Evolutionary conservation across 1,140 invertebrate genomes (phyloP).

Genomic region (Bicyclus anynana): DNA sequence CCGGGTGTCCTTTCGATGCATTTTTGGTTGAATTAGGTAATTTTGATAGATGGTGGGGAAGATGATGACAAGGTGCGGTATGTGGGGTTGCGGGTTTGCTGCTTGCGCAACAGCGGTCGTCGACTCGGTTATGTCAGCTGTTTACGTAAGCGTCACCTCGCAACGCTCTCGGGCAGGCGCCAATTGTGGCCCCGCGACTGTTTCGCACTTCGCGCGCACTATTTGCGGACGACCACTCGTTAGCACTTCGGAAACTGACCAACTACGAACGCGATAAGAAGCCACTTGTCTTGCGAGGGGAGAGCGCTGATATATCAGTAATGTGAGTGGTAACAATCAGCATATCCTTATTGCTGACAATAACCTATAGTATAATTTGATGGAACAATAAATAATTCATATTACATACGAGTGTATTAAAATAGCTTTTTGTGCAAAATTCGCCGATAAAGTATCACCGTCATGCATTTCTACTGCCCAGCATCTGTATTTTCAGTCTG

Average conservation of each 20-base stretch:
- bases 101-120: constrained; percentile 72
- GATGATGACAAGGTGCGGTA: constrained; percentile 46
- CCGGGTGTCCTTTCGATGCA: constrained; percentile 68
- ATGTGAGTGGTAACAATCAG: too few relatives aligned
- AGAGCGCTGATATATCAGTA: too few relatives aligned
- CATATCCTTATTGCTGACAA: too few relatives aligned
- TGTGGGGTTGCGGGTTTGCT: constrained; percentile 67
- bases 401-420: too few relatives aligned
- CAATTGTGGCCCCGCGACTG: constrained; percentile 61
- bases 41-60: constrained; percentile 45
- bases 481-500: too few relatives aligned
- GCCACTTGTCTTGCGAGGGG: too few relatives aligned
- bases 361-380: too few relatives aligned
- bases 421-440: too few relatives aligned
- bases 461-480: too few relatives aligned
- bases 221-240: constrained; percentile 58
- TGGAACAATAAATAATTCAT: too few relatives aligned
- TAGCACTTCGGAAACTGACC: constrained; percentile 42
- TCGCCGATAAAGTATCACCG: too few relatives aligned
- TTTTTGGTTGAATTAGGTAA: constrained; percentile 73
- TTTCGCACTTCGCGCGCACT: constrained; percentile 68
- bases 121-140: constrained; percentile 73
- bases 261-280: too few relatives aligned
- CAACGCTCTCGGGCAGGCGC: constrained; percentile 62
- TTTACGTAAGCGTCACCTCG: constrained; percentile 73